Evolutionary conservation across 2,797 vertebrate species (phyloP).

Genomic region (Falco cherrug): DNA sequence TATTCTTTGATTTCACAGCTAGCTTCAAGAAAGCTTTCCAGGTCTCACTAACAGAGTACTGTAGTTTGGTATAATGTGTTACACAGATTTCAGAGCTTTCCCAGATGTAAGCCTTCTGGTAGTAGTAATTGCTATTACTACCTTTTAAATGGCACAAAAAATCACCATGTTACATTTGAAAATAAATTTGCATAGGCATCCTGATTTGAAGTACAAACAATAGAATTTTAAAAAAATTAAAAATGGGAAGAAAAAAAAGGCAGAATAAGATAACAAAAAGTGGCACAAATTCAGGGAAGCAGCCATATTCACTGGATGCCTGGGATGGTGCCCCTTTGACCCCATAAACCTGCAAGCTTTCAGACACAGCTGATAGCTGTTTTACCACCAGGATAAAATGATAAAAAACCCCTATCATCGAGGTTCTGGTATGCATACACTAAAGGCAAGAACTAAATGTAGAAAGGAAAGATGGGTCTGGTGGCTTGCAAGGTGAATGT

Average conservation of each 20-base stretch:
- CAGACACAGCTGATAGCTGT: not conserved
- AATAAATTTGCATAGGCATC: not conserved
- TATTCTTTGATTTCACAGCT: not conserved
- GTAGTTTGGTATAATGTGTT: not conserved
- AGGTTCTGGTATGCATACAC: not conserved
- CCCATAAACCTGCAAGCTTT: not conserved
- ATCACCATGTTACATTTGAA: not conserved
- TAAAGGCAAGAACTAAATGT: not conserved
- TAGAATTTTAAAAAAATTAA: not conserved
- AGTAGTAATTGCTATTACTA: not conserved
- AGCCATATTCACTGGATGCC: not conserved
- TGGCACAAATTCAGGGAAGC: not conserved
- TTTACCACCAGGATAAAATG: not conserved
- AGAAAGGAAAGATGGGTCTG: not conserved
- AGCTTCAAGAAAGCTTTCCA: not conserved
- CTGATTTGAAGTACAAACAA: not conserved
- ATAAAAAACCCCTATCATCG: accelerated
- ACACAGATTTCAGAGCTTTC: not conserved
- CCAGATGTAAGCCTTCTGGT: not conserved
- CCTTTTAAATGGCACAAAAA: not conserved
- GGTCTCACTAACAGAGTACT: not conserved
- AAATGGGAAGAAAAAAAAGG: too few species aligned
- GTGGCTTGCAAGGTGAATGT: not conserved
- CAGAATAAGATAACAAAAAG: not conserved
- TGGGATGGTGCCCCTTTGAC: not conserved